A percentile compares a stretch with the other conserved stretches of the same genome.
Conservation (phyloP, 2,113 vertebrate genomes). For the Oryzias celebensis region DNA sequence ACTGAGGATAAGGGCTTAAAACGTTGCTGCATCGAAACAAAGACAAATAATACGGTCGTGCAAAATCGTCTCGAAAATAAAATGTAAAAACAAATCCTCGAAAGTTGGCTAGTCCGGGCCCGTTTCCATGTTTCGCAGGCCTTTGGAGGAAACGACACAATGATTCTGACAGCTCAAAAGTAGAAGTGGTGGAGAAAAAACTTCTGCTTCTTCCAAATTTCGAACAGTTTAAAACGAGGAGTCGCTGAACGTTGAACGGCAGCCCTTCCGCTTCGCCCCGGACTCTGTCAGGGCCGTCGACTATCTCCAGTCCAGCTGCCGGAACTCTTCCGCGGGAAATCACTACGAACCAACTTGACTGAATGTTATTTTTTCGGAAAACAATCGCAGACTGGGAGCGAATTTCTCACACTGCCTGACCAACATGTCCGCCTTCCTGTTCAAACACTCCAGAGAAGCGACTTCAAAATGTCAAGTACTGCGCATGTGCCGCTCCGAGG, state of each 20-base stretch:
- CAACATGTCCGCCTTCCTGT: conserved; percentile 97
- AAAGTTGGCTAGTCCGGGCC: conserved; percentile 52
- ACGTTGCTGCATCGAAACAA: conserved; percentile 66
- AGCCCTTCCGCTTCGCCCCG: conserved; percentile 29
- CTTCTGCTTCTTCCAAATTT: conserved; percentile 79
- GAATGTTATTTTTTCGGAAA: conserved; percentile 49
- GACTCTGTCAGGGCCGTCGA: conserved; percentile 36
- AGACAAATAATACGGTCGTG: conserved; percentile 46
- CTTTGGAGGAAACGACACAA: conserved; percentile 54
- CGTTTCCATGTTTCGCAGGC: conserved; percentile 50
- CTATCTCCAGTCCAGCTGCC: not conserved
- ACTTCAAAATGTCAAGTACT: conserved; percentile 61
- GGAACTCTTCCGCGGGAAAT: conserved; percentile 3
- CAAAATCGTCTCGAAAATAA: conserved; percentile 19
- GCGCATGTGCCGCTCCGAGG: conserved; percentile 74
- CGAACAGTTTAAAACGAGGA: conserved; percentile 62
- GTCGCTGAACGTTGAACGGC: conserved; percentile 45
- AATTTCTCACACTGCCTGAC: conserved; percentile 75
- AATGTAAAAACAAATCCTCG: not conserved
- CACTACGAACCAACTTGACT: conserved; percentile 10
- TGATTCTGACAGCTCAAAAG: conserved; percentile 80
- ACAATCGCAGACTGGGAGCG: conserved; percentile 68
- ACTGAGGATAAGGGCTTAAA: conserved; percentile 67
- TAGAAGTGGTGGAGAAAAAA: conserved; percentile 75
- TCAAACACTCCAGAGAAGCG: conserved; percentile 79